These are phyloP conservation scores for Amphipoea oculea DNA, from an alignment of 2,888 invertebrate species.

Conservation along the genomic window DNA sequence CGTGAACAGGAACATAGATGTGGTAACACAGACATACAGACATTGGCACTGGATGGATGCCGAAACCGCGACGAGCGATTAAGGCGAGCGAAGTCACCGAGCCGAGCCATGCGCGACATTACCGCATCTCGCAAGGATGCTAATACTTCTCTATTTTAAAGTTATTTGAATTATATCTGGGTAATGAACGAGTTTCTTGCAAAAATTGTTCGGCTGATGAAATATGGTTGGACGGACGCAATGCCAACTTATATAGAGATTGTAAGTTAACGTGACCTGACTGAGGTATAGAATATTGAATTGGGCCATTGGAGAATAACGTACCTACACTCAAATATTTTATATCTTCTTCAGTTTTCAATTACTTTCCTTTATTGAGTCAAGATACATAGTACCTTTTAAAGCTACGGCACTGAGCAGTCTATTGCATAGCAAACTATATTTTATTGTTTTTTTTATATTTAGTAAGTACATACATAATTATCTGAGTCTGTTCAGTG, in stretches of 20 bases:
- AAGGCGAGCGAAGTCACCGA: slow-evolving; percentile 23
- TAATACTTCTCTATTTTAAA: neutral
- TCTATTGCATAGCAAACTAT: too few relatives aligned
- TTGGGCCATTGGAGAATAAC: too few relatives aligned
- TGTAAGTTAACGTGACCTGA: neutral
- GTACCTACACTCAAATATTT: too few relatives aligned
- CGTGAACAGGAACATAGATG: neutral
- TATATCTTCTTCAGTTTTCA: too few relatives aligned
- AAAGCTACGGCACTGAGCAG: too few relatives aligned
- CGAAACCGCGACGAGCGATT: slow-evolving; percentile 33
- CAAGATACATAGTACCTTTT: too few relatives aligned
- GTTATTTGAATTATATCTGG: neutral
- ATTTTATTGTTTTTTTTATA: too few relatives aligned
- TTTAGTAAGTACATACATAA: too few relatives aligned
- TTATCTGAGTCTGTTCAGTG: too few relatives aligned
- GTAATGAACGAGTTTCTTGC: neutral
- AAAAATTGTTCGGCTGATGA: neutral
- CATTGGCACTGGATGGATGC: slow-evolving; percentile 29
- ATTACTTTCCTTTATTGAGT: too few relatives aligned
- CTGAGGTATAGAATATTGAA: too few relatives aligned
- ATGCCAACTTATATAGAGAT: neutral
- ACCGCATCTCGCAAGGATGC: slow-evolving; percentile 17
- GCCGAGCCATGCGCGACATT: slow-evolving; percentile 15
- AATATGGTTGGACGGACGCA: neutral
- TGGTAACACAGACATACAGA: slow-evolving; percentile 16